Evolutionary conservation across 2,113 vertebrate genomes (phyloP).

Genomic region (Todiramphus chloris): DNA sequence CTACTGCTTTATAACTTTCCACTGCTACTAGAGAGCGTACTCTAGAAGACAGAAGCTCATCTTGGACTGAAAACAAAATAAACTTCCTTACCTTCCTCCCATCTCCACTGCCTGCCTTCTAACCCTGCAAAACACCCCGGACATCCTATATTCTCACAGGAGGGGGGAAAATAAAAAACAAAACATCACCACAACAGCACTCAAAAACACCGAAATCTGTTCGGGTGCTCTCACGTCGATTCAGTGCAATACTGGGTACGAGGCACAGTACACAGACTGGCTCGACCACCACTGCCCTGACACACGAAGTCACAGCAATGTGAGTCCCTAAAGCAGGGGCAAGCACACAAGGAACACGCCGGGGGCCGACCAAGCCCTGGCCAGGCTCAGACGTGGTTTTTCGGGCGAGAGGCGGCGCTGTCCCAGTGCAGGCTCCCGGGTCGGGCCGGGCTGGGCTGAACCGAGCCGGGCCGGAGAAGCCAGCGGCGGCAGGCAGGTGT

Average conservation of each 20-base stretch:
- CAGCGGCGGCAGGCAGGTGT: not conserved
- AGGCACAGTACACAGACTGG: not conserved
- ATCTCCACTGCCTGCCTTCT: not conserved
- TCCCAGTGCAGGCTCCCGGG: not conserved
- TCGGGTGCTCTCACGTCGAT: fast-evolving
- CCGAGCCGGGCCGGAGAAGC: not conserved
- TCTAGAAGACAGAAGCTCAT: not conserved
- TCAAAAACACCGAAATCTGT: fast-evolving
- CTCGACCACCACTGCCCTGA: not conserved
- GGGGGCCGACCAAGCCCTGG: too few relatives aligned
- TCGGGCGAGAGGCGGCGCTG: not conserved
- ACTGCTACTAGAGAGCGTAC: not conserved
- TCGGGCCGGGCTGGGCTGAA: not conserved
- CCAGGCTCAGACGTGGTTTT: not conserved
- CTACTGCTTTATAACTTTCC: not conserved
- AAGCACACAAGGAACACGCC: not conserved
- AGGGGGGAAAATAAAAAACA: too few relatives aligned
- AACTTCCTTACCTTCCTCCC: not conserved
- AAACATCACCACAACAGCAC: not conserved
- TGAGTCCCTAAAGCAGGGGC: not conserved
- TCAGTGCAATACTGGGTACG: fast-evolving
- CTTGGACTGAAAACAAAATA: not conserved
- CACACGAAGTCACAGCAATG: not conserved
- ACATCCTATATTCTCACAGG: not conserved
- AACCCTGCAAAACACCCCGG: not conserved